Evolutionary conservation across 1,140 invertebrate genomes (phyloP), one percentile per base, ranked within the genome.

Genomic region (Lanistes nyassanus): DNA sequence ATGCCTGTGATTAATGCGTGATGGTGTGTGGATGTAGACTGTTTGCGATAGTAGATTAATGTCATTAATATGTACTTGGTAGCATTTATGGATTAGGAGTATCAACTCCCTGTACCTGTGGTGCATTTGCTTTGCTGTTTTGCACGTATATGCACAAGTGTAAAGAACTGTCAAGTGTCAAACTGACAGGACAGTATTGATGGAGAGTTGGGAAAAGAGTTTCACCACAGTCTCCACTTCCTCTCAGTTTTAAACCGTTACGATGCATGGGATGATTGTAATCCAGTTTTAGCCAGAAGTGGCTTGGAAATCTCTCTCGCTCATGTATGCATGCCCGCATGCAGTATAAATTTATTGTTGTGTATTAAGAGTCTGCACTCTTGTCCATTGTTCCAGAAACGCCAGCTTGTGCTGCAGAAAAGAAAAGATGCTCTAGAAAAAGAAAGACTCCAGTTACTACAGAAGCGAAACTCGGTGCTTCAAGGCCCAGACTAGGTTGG

Each of bases 391-490:
- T 21, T 11, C 3, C 67, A 69, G 67, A 47, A 19, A 34, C 53
- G 56, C 29, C 34, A 21, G 29, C 23, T 36, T 26, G 56, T 39
- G 29, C 36, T 72, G 31, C 34, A 62, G 70, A 36, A 58, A 55
- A 42, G 60, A 56, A 60, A 62, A 37, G 36, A 26, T 53, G 39
- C 19, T 7, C 70, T 72, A 55, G 70, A 72, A 37, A 72, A 53
- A 56, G 37, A 72, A 26, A 55, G 70, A 55, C 34, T 16, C 23
- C 36, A 72, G 5, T 55, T 72, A 56, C 55, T 72, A 37, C 19
- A 72, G 34, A 72, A 72, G 70, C 56, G 70, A 56, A 72, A 53
- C 16, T 72, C 70, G 9, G 56, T 72, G 53, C 70, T 72, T 34
- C 70, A 72, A 23, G 70, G 70, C 4, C 70, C 70, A 19, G 70